These are phyloP conservation scores for Margaritifera margaritifera DNA, from an alignment of 2,888 invertebrate species.

Conservation along the genomic window DNA sequence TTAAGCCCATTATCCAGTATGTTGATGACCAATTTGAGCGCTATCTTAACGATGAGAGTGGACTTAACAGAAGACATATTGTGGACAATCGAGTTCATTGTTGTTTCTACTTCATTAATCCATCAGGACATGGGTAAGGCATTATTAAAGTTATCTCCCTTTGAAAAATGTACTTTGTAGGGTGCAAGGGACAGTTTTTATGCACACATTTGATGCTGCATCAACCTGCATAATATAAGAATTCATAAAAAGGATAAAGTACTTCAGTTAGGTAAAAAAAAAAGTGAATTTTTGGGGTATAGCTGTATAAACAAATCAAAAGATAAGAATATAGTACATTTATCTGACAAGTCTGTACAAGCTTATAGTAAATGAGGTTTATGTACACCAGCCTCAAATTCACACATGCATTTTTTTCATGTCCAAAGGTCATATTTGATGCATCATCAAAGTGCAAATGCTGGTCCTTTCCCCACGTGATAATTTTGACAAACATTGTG, in stretches of 20 bases:
- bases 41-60: conserved; percentile 85
- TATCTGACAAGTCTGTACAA: too few relatives aligned
- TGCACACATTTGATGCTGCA: neutral
- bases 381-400: too few relatives aligned
- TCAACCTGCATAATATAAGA: neutral
- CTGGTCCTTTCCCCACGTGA: too few relatives aligned
- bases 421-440: too few relatives aligned
- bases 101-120: conserved; percentile 76
- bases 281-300: too few relatives aligned
- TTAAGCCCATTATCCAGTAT: conserved; percentile 94
- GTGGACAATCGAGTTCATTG: conserved; percentile 98
- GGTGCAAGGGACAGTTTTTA: neutral
- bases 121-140: conserved; percentile 71
- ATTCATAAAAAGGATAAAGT: neutral
- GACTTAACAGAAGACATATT: conserved; percentile 95
- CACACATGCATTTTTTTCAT: too few relatives aligned
- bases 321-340: too few relatives aligned
- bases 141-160: too few relatives aligned
- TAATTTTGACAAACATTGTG: too few relatives aligned
- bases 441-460: too few relatives aligned
- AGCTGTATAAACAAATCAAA: too few relatives aligned
- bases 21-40: conserved; percentile 94
- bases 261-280: neutral
- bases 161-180: neutral
- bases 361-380: too few relatives aligned